A percentile compares a stretch with the other conserved stretches of the same genome.
Evolutionary conservation across 1,140 invertebrate species (phyloP).

Genomic region (Monomorium pharaonis): DNA sequence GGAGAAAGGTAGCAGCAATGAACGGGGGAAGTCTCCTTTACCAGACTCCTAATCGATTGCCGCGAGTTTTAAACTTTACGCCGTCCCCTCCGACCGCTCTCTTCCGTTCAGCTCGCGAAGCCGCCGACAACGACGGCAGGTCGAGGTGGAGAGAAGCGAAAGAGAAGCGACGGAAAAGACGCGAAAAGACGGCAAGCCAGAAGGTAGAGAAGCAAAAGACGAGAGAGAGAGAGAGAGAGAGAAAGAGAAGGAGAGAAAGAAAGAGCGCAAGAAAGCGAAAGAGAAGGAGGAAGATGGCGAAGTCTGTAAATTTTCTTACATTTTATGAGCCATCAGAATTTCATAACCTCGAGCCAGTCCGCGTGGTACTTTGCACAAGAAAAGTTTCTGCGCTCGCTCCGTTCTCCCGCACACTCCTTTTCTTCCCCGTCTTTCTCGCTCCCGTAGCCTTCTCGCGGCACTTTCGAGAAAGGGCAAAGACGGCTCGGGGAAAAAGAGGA

Average conservation of each 20-base stretch:
- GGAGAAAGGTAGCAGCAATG: constrained; percentile 59
- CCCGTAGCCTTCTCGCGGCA: constrained; percentile 62
- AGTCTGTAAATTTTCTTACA: constrained; percentile 86
- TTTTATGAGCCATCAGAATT: constrained; percentile 86
- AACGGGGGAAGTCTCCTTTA: constrained; percentile 75
- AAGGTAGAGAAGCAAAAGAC: constrained; percentile 48
- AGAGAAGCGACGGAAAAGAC: constrained; percentile 57
- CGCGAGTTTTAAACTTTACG: constrained; percentile 84
- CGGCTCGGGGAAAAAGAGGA: constrained; percentile 45
- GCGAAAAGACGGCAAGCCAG: constrained; percentile 57
- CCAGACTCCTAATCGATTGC: constrained; percentile 83
- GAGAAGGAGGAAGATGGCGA: constrained; percentile 71
- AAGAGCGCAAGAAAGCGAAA: constrained; percentile 40
- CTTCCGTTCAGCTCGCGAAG: constrained; percentile 69
- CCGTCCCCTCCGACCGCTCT: constrained; percentile 72
- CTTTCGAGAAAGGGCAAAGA: constrained; percentile 46
- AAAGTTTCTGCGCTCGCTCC: constrained; percentile 81
- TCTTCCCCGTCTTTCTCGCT: constrained; percentile 68
- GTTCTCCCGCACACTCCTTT: constrained; percentile 64
- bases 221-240: constrained; percentile 39
- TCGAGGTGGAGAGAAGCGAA: constrained; percentile 60
- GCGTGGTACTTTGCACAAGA: constrained; percentile 85
- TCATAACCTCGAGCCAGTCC: constrained; percentile 86
- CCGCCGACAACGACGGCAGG: constrained; percentile 52
- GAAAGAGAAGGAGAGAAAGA: constrained; percentile 35